Conservation (phyloP, 64 coral and sea anemone genomes). For the Montipora sp. region DNA sequence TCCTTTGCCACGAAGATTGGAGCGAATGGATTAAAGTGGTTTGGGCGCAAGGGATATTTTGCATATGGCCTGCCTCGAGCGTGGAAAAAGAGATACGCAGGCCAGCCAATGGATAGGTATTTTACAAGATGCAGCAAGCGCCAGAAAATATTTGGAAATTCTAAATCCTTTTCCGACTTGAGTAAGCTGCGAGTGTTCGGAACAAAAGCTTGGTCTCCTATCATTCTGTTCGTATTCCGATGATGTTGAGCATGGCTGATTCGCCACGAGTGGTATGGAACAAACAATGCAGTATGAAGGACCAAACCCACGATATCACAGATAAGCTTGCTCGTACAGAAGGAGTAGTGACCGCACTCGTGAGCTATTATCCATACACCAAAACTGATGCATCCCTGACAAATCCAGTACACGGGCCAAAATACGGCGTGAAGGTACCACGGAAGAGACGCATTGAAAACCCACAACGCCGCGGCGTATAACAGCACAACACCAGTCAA, state of each 20-base stretch:
- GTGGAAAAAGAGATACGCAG: constrained; percentile 77
- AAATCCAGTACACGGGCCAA: constrained; percentile 93
- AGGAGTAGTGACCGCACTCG: constrained; percentile 91
- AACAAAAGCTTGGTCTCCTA: constrained; percentile 90
- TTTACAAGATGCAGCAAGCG: constrained; percentile 51
- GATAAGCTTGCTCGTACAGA: constrained; percentile 70
- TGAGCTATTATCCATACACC: constrained; percentile 91
- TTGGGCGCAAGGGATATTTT: background rate
- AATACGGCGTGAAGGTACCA: constrained; percentile 68
- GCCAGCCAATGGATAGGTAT: constrained; percentile 85
- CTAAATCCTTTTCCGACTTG: constrained; percentile 48
- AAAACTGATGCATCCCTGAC: constrained; percentile 79
- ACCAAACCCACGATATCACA: constrained; percentile 84
- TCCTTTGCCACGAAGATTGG: constrained; percentile 81
- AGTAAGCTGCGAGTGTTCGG: constrained; percentile 75
- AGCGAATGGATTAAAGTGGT: constrained; percentile 70
- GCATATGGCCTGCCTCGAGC: constrained; percentile 67
- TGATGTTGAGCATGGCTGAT: constrained; percentile 85
- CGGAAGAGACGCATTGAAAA: constrained; percentile 68
- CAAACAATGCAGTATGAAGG: constrained; percentile 71
- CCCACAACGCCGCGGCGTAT: constrained; percentile 46
- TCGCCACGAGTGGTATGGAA: constrained; percentile 90
- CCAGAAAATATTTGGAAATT: constrained; percentile 81
- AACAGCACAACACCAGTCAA: constrained; percentile 51
- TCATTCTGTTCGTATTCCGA: constrained; percentile 88